These are phyloP conservation scores for Macaca nemestrina DNA, from an alignment of 2,113 vertebrate genomes.

Conservation along the genomic window DNA sequence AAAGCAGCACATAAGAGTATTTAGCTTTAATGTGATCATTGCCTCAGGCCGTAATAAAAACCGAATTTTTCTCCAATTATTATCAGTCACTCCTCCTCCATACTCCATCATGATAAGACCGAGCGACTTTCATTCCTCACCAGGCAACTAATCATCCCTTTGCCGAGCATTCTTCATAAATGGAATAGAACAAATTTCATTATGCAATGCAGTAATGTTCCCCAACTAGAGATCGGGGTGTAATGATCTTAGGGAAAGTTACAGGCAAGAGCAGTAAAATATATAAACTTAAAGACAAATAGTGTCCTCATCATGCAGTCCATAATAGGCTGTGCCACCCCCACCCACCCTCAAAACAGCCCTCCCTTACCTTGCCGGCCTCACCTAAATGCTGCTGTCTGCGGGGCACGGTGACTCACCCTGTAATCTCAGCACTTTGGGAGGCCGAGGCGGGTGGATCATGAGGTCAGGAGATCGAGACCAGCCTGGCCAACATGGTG, in stretches of 20 bases:
- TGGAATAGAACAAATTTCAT: constrained; percentile 3
- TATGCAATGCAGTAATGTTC: neutral
- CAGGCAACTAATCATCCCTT: constrained; percentile 53
- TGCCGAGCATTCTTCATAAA: constrained; percentile 20
- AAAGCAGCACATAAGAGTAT: constrained; percentile 2
- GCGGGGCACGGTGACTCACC: no score
- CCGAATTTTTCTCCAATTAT: constrained; percentile 54
- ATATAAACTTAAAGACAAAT: neutral
- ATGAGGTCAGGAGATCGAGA: no score
- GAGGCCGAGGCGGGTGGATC: no score
- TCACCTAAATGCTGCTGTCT: neutral
- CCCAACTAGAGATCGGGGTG: neutral
- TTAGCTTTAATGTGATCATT: constrained; percentile 53
- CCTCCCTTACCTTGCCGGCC: no score
- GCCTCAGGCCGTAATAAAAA: constrained; percentile 60
- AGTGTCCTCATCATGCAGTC: fast-evolving
- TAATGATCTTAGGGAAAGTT: neutral
- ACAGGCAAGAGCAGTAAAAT: neutral
- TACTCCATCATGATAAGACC: neutral
- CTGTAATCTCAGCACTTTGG: no score
- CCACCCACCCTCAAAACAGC: fast-evolving
- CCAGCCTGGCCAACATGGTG: no score
- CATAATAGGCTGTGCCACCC: fast-evolving
- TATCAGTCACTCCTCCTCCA: neutral
- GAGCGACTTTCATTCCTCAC: constrained; percentile 30